Evolutionary conservation across 2,888 invertebrate genomes (phyloP), one percentile per base, ranked within the genome.

Genomic region (Malthinus seriepunctatus): DNA sequence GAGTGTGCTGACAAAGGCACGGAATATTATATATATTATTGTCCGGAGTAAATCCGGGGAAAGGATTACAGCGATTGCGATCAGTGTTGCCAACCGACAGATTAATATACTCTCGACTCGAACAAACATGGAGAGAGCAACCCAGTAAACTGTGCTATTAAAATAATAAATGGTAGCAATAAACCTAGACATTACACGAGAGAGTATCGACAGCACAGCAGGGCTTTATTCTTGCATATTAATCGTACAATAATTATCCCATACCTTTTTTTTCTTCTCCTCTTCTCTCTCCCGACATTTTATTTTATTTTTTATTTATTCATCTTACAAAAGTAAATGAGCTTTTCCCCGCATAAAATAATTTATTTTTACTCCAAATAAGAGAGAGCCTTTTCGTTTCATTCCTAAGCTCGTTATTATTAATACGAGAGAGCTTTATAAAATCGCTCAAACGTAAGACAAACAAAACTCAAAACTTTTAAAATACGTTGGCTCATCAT

Each of bases 101-200:
- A 69, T 69, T 70, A 70, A 69, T 69, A 70, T 69, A 69, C 69
- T 64, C 65, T 23, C 23, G 23, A 62, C 57, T 65, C 67, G 63
- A 67, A 63, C 64, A 69, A 71, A 73, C 71, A 73, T 67, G 72
- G 70, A 70, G 67, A 68, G 67, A 67, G 23, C 23, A 71, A 60
- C 68, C 70, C 70, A 67, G 72, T 73, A 74, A 75, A 75, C 72
- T 73, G 70, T 64, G 71, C 76, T 71, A 75, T 76, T 75, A 76
- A 75, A 73, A 75, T 76, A 75, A 76, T 71, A 74, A 76, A 77
- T 71, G 75, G 69, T 66, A 66, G 72, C 72, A 68, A 76, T 76
- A 76, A 75, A 76, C 67, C 72, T 72, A 72, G 72, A 68, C 71
- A 71, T 75, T 74, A 76, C 76, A 76, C 67, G 75, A 68, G 23